Percentiles rank a stretch among this genome's conserved stretches.
Evolutionary conservation across 2,113 vertebrate species (phyloP).

Genomic region (Atrichornis clamosus): DNA sequence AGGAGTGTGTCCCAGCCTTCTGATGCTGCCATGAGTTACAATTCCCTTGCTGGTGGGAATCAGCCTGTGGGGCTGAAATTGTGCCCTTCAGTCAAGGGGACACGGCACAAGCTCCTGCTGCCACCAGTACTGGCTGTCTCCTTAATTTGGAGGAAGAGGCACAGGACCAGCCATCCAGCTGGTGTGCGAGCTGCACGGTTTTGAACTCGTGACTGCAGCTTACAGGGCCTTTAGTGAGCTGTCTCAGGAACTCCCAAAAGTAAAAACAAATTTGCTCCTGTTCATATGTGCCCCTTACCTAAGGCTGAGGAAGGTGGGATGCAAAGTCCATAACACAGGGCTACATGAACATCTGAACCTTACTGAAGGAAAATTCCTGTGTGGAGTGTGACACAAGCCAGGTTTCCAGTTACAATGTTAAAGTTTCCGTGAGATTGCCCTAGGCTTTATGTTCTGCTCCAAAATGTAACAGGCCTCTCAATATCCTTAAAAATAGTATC

Average conservation of each 20-base stretch:
- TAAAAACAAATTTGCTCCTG: neutral
- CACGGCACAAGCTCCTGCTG: neutral
- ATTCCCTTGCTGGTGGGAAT: neutral
- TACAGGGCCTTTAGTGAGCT: neutral
- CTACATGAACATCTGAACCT: neutral
- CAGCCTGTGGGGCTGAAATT: neutral
- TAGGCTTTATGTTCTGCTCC: neutral
- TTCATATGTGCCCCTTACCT: no score
- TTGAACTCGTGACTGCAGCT: neutral
- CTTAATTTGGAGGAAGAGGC: neutral
- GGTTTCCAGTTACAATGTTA: neutral
- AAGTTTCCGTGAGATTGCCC: neutral
- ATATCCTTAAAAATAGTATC: neutral
- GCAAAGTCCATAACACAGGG: neutral
- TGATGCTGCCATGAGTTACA: neutral
- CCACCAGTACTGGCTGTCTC: neutral
- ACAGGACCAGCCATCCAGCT: neutral
- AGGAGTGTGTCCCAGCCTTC: accelerated
- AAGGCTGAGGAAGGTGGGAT: neutral
- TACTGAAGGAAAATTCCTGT: neutral
- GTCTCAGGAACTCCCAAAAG: neutral
- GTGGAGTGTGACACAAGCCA: neutral
- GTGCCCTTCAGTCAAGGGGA: neutral
- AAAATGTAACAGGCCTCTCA: neutral
- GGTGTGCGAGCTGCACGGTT: accelerated